phyloP scores from a whole-genome alignment of 2,113 vertebrate species.

The Heloderma charlesbogerti region DNA sequence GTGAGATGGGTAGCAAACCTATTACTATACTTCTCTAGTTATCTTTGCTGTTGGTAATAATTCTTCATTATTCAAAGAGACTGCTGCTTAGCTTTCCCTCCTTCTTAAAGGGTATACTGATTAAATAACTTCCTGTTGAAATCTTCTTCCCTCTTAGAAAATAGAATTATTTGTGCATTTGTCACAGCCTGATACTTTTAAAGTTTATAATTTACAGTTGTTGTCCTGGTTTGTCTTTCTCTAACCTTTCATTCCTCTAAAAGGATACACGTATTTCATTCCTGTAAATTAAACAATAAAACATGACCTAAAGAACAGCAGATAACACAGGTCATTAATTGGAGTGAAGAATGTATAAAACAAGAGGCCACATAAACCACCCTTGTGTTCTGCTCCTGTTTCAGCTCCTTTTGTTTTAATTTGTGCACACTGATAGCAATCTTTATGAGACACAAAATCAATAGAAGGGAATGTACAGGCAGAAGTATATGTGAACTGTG shows the following conservation, averaged over 20 bases:
- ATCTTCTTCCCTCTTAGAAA: neutral
- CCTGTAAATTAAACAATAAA: neutral
- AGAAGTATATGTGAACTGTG: neutral
- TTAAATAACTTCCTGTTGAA: neutral
- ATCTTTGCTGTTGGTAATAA: slow-evolving; percentile 25
- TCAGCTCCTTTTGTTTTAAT: neutral
- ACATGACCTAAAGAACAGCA: neutral
- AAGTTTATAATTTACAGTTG: neutral
- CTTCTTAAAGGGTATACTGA: neutral
- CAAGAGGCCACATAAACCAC: neutral
- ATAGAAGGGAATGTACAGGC: neutral
- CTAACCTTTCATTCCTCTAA: neutral
- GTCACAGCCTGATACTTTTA: neutral
- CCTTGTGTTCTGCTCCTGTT: neutral
- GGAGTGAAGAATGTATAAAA: neutral
- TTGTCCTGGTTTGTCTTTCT: neutral
- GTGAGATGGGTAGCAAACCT: slow-evolving; percentile 5
- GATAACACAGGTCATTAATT: neutral
- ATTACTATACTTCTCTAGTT: slow-evolving; percentile 39
- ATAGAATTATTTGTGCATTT: neutral
- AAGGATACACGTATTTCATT: neutral
- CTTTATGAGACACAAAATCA: neutral
- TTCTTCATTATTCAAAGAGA: slow-evolving; percentile 13
- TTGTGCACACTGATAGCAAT: accelerated
- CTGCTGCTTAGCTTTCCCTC: neutral